Percentiles rank a stretch among this genome's conserved stretches.
phyloP scores from a whole-genome alignment of 2,797 vertebrate genomes.

The Pangasius larnaudii region DNA sequence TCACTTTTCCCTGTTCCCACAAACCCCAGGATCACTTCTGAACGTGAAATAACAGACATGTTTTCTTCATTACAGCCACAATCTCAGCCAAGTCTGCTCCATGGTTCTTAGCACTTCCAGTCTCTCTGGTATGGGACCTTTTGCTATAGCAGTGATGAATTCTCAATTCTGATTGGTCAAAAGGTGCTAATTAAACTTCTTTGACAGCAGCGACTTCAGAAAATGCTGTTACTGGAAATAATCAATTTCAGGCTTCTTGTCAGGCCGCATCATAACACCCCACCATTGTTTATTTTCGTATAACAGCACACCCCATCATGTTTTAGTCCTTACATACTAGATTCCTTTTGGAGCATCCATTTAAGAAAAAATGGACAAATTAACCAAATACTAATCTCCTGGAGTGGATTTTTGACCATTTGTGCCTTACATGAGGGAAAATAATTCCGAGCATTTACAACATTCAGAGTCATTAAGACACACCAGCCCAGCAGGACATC shows the following conservation, averaged over 20 bases:
- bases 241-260: neutral
- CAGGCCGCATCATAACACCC: neutral
- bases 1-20: constrained; percentile 43
- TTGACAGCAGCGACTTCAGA: neutral
- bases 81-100: constrained; percentile 24
- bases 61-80: constrained; percentile 60
- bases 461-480: neutral
- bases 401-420: neutral
- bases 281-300: neutral
- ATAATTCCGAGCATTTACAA: neutral
- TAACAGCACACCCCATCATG: neutral
- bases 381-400: neutral
- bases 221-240: neutral
- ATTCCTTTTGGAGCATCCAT: neutral
- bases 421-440: neutral
- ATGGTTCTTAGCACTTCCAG: constrained; percentile 12
- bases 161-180: neutral
- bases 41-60: constrained; percentile 60
- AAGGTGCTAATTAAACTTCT: neutral
- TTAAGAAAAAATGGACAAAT: neutral
- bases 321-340: neutral
- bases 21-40: constrained; percentile 53
- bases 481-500: neutral
- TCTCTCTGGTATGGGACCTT: constrained; percentile 1
- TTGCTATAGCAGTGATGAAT: neutral